Conservation (phyloP, 2,888 invertebrate genomes). For the Acanthoscelides obtectus region DNA sequence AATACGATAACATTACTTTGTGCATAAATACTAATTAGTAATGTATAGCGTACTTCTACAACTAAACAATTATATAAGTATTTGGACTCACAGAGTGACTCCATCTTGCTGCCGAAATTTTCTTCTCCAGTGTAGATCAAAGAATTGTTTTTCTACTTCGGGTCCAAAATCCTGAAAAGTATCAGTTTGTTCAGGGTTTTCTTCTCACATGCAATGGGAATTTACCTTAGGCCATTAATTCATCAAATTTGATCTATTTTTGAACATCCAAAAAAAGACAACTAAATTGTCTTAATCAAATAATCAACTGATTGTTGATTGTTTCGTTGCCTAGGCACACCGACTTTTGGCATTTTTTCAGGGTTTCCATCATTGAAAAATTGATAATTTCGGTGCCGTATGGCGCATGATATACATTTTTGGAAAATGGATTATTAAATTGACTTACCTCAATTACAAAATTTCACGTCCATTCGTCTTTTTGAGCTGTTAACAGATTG, state of each 20-base stretch:
- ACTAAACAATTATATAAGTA: not conserved
- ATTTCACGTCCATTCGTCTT: not conserved
- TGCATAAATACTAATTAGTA: too few relatives aligned
- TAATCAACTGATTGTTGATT: conserved; percentile 32
- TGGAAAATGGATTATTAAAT: not conserved
- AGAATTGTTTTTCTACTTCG: conserved; percentile 16
- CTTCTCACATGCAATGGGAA: not conserved
- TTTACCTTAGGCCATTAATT: conserved; percentile 19
- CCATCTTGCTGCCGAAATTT: conserved; percentile 24
- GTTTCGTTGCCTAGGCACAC: conserved; percentile 36
- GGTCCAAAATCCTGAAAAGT: conserved; percentile 18
- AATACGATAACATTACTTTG: too few relatives aligned
- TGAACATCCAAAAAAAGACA: conserved; percentile 30
- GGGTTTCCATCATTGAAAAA: not conserved
- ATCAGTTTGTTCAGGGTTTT: not conserved
- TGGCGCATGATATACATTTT: not conserved
- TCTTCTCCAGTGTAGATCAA: conserved; percentile 1
- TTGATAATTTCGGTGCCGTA: not conserved
- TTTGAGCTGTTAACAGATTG: not conserved
- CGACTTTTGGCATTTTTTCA: conserved; percentile 8
- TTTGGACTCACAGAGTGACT: conserved; percentile 37
- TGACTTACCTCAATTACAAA: not conserved
- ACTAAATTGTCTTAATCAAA: conserved; percentile 30
- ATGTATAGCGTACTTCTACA: not conserved
- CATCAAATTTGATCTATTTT: conserved; percentile 20